Evolutionary conservation across 1,140 invertebrate species (phyloP).

Genomic region (Neodiprion pinetum): DNA sequence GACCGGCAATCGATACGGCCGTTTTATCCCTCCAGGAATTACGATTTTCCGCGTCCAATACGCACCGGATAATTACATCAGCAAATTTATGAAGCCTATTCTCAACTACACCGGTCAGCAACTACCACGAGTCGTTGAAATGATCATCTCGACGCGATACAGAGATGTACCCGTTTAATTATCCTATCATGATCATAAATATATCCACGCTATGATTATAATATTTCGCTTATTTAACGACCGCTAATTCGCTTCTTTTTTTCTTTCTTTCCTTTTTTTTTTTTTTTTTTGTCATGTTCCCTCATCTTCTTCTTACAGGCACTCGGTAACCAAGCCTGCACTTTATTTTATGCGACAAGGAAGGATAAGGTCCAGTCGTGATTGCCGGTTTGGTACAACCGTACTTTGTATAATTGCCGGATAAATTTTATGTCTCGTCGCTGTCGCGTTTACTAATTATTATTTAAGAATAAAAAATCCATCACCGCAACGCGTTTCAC

Average conservation of each 20-base stretch:
- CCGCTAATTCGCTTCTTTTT: background rate
- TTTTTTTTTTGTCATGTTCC: background rate
- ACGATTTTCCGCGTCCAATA: too few species aligned
- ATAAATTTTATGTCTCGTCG: too few species aligned
- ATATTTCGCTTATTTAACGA: background rate
- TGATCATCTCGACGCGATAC: background rate
- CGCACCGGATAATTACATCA: background rate
- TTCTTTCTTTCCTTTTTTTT: background rate
- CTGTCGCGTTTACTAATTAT: too few species aligned
- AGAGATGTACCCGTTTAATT: background rate
- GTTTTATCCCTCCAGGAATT: too few species aligned
- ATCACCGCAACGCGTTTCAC: too few species aligned
- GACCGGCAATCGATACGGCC: too few species aligned
- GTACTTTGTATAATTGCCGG: too few species aligned
- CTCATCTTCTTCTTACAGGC: background rate
- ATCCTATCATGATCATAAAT: background rate
- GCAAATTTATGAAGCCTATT: background rate
- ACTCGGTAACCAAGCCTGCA: background rate
- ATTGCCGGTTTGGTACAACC: too few species aligned
- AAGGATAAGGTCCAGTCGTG: too few species aligned
- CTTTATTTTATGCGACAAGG: too few species aligned
- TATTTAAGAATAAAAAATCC: too few species aligned
- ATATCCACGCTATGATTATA: background rate
- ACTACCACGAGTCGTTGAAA: background rate
- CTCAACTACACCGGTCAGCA: too few species aligned